These are phyloP conservation scores for Episyrphus balteatus DNA, from an alignment of 1,140 invertebrate species.

Conservation along the genomic window DNA sequence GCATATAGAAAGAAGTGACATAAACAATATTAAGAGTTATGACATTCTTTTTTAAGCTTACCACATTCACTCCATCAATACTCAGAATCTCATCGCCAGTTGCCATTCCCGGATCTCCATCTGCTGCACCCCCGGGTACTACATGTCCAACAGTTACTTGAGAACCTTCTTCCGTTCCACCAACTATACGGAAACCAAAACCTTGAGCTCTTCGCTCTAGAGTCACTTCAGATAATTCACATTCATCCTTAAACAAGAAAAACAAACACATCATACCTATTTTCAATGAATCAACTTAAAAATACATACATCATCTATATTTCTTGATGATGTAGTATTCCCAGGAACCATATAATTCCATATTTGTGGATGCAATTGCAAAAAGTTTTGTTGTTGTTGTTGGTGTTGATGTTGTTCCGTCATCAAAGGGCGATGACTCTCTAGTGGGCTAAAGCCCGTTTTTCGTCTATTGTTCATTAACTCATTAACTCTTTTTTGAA, in stretches of 20 bases:
- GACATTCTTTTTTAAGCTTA: slow-evolving; percentile 7
- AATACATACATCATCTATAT: not conserved
- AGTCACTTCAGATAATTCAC: slow-evolving; percentile 65
- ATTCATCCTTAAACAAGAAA: slow-evolving; percentile 43
- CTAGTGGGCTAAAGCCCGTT: slow-evolving; percentile 29
- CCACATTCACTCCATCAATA: slow-evolving; percentile 70
- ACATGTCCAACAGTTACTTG: slow-evolving; percentile 93
- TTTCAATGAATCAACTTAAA: not conserved
- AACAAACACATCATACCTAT: not conserved
- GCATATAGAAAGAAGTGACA: no score
- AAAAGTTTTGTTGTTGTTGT: slow-evolving; percentile 5
- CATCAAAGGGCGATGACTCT: slow-evolving; percentile 10
- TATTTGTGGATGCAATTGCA: slow-evolving; percentile 1
- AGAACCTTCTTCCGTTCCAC: slow-evolving; percentile 95
- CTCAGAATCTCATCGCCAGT: slow-evolving; percentile 84
- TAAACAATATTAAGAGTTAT: no score
- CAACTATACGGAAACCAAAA: slow-evolving; percentile 96
- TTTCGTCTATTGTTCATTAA: slow-evolving; percentile 26
- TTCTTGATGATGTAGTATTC: not conserved
- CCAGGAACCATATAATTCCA: not conserved
- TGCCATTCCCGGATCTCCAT: slow-evolving; percentile 69
- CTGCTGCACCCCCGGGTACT: slow-evolving; percentile 82
- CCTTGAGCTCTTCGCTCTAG: slow-evolving; percentile 72
- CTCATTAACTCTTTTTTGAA: slow-evolving; percentile 32
- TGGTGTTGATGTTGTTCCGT: slow-evolving; percentile 13